Evolutionary conservation across 30 jellyfish, hydroid and myxozoan genomes (phyloP).

Genomic region (Aurelia coerulea): DNA sequence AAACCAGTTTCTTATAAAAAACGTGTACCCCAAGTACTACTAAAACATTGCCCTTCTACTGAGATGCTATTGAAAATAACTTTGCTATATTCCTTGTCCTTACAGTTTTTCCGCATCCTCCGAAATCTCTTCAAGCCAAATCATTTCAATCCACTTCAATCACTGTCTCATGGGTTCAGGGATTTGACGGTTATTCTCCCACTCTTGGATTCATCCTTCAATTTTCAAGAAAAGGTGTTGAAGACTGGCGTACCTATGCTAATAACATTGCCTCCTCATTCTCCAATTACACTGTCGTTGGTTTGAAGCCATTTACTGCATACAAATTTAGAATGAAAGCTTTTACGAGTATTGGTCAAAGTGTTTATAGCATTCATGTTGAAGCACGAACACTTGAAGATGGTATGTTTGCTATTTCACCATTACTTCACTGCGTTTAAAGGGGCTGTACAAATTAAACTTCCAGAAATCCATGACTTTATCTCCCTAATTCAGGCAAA

Average conservation of each 20-base stretch:
- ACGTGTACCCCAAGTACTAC: no score
- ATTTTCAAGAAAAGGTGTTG: constrained; percentile 24
- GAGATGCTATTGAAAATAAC: no score
- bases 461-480: no score
- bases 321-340: constrained; percentile 32
- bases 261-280: constrained; percentile 6
- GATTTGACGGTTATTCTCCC: constrained; percentile 56
- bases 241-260: constrained; percentile 14
- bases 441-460: no score
- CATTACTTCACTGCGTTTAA: background rate
- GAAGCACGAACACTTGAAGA: constrained; percentile 49
- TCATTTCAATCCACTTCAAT: constrained; percentile 32
- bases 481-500: no score
- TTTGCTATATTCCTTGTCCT: background rate
- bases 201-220: constrained; percentile 45
- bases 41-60: no score
- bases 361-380: constrained; percentile 20
- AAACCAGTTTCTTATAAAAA: no score
- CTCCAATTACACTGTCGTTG: constrained; percentile 33
- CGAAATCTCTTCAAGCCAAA: constrained; percentile 16
- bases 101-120: constrained; percentile 62
- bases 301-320: constrained; percentile 59
- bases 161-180: constrained; percentile 40
- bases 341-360: constrained; percentile 18
- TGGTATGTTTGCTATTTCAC: constrained; percentile 1